Evolutionary conservation across 2,113 vertebrate genomes (phyloP).

Genomic region (Strigops habroptila): DNA sequence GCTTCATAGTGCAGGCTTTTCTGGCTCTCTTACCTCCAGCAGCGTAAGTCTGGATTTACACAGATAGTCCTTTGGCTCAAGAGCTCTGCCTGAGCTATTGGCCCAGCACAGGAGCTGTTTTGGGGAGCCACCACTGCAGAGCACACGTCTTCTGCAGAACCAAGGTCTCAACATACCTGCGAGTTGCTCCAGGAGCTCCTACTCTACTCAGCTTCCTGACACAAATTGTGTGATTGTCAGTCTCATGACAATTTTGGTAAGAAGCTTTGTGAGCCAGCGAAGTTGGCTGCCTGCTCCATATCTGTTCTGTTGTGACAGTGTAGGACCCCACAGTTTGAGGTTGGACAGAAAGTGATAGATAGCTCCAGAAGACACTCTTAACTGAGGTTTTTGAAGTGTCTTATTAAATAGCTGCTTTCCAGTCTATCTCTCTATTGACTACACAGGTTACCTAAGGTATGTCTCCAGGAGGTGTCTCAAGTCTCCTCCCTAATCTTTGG

Average conservation of each 20-base stretch:
- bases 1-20: not conserved
- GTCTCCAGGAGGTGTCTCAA: not conserved
- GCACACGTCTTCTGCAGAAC: not conserved
- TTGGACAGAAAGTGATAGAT: not conserved
- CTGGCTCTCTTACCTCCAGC: not conserved
- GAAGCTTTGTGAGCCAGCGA: not conserved
- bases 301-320: not conserved
- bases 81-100: not conserved
- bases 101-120: not conserved
- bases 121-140: not conserved
- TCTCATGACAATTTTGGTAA: not conserved
- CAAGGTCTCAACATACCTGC: fast-evolving
- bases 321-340: not conserved
- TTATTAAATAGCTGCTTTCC: not conserved
- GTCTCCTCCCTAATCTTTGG: not conserved
- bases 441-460: not conserved
- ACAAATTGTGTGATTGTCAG: not conserved
- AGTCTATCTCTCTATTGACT: not conserved
- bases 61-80: not conserved
- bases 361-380: not conserved
- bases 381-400: not conserved
- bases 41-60: not conserved
- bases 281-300: not conserved
- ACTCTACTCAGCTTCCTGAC: not conserved
- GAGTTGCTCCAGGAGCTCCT: not conserved